A percentile compares a stretch with the other conserved stretches of the same genome.
Conservation (phyloP, 2,888 invertebrate species). For the Linnaemya tessellans region DNA sequence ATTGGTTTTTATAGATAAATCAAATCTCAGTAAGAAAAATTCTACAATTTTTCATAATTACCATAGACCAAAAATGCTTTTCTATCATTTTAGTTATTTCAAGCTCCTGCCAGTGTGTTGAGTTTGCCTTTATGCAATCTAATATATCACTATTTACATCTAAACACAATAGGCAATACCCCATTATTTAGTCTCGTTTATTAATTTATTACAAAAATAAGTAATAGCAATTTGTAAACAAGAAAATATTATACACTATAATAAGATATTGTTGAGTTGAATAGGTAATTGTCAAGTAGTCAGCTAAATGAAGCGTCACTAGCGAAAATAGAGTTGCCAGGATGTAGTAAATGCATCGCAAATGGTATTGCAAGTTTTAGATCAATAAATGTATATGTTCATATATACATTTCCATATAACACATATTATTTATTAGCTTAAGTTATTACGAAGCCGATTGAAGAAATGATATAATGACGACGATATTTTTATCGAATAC, state of each 20-base stretch:
- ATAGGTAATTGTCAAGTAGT: not conserved
- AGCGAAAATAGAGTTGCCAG: not conserved
- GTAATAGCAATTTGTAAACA: constrained; percentile 11
- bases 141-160: constrained; percentile 52
- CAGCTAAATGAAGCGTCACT: not conserved
- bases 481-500: too few relatives aligned
- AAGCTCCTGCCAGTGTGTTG: constrained; percentile 54
- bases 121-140: constrained; percentile 43
- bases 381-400: too few relatives aligned
- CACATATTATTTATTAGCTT: too few relatives aligned
- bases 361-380: too few relatives aligned
- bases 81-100: constrained; percentile 39
- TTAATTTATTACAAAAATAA: constrained; percentile 7
- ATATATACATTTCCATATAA: too few relatives aligned
- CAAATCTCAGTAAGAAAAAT: not conserved
- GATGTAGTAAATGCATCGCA: not conserved
- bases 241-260: constrained; percentile 23
- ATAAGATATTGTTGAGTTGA: not conserved
- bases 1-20: not conserved
- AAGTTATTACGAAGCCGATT: too few relatives aligned
- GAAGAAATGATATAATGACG: too few relatives aligned
- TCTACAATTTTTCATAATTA: not conserved
- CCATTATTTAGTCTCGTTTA: constrained; percentile 29
- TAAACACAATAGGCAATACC: constrained; percentile 59
- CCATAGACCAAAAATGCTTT: constrained; percentile 61